These are phyloP conservation scores for Rana temporaria DNA, from an alignment of 2,113 vertebrate species.

Conservation along the genomic window DNA sequence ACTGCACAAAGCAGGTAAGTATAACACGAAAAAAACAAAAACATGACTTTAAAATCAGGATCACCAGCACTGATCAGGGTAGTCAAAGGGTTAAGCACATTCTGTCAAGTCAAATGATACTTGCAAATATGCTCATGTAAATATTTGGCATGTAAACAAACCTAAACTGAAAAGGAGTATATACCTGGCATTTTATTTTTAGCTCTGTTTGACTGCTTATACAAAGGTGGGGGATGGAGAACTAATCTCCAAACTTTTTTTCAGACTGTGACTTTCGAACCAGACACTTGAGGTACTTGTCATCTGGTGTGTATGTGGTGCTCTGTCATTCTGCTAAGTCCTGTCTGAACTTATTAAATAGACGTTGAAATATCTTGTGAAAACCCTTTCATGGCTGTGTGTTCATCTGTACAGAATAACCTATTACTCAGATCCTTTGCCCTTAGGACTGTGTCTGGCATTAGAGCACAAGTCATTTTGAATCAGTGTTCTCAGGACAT, in stretches of 20 bases:
- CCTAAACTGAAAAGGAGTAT: not conserved
- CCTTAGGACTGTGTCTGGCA: slow-evolving; percentile 36
- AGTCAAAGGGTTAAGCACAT: not conserved
- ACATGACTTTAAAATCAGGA: too few relatives aligned
- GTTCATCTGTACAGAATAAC: slow-evolving; percentile 48
- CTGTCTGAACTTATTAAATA: slow-evolving; percentile 59
- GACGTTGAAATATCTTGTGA: slow-evolving; percentile 61
- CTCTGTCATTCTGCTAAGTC: slow-evolving; percentile 61
- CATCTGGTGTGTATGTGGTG: slow-evolving; percentile 24
- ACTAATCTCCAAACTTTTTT: slow-evolving; percentile 6
- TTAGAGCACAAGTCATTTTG: slow-evolving; percentile 17
- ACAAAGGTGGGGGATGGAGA: not conserved
- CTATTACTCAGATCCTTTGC: slow-evolving; percentile 42
- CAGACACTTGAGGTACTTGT: slow-evolving; percentile 24
- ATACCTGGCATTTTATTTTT: not conserved
- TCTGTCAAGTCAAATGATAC: not conserved
- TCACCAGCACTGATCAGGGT: too few relatives aligned
- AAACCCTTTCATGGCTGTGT: slow-evolving; percentile 46
- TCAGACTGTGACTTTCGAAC: not conserved
- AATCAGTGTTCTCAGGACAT: not conserved
- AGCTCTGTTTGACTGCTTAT: not conserved
- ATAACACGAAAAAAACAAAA: too few relatives aligned
- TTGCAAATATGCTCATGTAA: slow-evolving; percentile 8
- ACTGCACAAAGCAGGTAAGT: too few relatives aligned
- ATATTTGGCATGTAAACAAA: slow-evolving; percentile 9